These are phyloP conservation scores for Python bivittatus DNA, from an alignment of 2,113 vertebrate genomes.

Conservation along the genomic window DNA sequence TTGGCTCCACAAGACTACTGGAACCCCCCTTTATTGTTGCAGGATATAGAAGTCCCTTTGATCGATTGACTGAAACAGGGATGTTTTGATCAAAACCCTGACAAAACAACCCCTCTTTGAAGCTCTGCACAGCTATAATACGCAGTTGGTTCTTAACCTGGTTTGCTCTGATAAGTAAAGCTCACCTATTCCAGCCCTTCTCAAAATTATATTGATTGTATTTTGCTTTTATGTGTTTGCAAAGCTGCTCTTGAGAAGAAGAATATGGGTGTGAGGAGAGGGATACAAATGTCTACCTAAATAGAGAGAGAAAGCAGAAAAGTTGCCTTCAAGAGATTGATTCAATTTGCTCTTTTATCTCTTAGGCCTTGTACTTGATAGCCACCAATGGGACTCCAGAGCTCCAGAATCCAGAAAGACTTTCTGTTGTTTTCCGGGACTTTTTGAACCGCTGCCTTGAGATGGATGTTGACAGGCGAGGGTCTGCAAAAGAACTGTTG, in stretches of 20 bases:
- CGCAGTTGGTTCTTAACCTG: background rate
- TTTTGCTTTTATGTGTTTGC: background rate
- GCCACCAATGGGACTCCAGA: slow-evolving; percentile 97
- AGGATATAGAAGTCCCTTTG: background rate
- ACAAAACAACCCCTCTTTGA: background rate
- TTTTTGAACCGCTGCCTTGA: slow-evolving; percentile 97
- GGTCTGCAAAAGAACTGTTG: slow-evolving; percentile 94
- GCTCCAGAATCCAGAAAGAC: slow-evolving; percentile 95
- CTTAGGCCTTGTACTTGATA: slow-evolving; percentile 95
- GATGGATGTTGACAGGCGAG: slow-evolving; percentile 97
- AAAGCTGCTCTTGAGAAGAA: background rate
- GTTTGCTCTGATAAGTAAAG: background rate
- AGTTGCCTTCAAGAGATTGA: background rate
- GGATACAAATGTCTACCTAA: background rate
- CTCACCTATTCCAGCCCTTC: background rate
- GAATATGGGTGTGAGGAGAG: background rate
- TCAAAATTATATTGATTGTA: background rate
- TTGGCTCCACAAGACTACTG: background rate
- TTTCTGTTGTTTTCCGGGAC: slow-evolving; percentile 93
- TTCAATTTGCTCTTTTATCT: background rate
- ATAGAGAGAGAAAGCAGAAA: background rate
- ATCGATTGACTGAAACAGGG: background rate
- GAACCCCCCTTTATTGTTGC: background rate
- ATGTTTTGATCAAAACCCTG: background rate
- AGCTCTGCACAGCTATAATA: background rate